Base-by-base conservation (phyloP, 2,113 vertebrate species). In the Corythornis cristatus region DNA sequence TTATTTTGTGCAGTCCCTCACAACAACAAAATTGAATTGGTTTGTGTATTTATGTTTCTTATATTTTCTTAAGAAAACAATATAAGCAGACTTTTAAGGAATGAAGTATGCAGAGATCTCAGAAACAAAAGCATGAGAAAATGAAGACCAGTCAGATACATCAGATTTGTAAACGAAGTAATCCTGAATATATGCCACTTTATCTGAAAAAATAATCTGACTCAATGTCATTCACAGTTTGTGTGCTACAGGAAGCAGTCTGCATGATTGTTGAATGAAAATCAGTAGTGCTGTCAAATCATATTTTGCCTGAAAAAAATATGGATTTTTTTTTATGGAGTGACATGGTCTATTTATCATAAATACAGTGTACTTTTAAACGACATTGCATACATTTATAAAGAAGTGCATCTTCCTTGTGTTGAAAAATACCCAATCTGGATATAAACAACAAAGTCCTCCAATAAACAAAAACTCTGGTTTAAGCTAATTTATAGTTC, bases 281-380 rank as follows among this genome's bases (percentile, higher is more conserved):
- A 57, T 48, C 13, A 40, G 20, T 26, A 15, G 2, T 1, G 2
- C 37, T 57, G 60, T 35, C 4, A 68, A 37, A 54, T 89, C 29
- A 46, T 29, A 75, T 64, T 82, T 61, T 57, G 2, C 28, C 13
- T 60, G 48, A 9, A 74, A 71, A 74, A 74, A 15, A 0, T 1
- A 29, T 4, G 3, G 14, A 5, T 70, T 25, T 54, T 83, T 83
- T 85, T 74, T 1, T n/a, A 12, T 64, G 8, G 21, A 70, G 58
- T 42, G 33, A 31, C 6, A 12, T 0, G 0, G 28, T 31, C 20
- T 23, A 14, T 72, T 92, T 12, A 18, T 71, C 25, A 6, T n/a
- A 29, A 4, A 12, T 45, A 42, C 5, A 29, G 8, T 12, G 6
- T 51, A 31, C 9, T 56, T 90, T 45, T 48, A 66, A 37, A 33